Evolutionary conservation across 2,113 vertebrate genomes (phyloP), one percentile per base, ranked within the genome.

Genomic region (Clarias gariepinus): DNA sequence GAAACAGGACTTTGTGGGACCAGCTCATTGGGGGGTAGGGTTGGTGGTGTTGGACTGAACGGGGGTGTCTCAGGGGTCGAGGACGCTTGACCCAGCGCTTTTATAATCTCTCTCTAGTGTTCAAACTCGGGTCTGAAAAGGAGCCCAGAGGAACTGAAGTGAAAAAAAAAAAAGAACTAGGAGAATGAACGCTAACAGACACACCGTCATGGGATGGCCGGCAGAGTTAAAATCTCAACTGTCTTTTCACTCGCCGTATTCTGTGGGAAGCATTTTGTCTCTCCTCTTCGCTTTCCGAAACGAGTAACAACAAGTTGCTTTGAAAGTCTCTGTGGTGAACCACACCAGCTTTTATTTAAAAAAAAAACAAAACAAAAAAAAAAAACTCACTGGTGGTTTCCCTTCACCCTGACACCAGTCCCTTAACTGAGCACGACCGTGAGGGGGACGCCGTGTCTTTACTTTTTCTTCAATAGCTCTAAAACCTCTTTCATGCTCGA

Each of bases 401-500:
- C 30, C 53, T 68, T 85, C 73, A 18, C 85, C 78, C 33, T 25
- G 64, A 83, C 80, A 85, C 57, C 53, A 82, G 73, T 84, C 71
- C 63, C 82, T 85, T 69, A 76, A 77, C 88, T 84, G 64, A n/a
- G 85, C 78, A 82, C 18, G 69, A 19, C 60, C 19, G 53, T 30
- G 47, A 74, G 52, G 66, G 81, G 77, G 36, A 69, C 41, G 66
- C 58, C 21, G 28, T 36, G 28, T 83, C 52, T 63, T 87, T 89
- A 79, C 0, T 47, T 47, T 47, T 7, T 47, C 0, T 41, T 41
- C 4, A 41, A 84, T 79, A 61, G 78, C 76, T 82, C 86, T 76
- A 88, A 84, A 88, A 80, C 52, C 80, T 64, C 88, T 90, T 87
- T 90, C 88, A 89, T 88, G 88, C 82, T 83, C 84, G 74, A 91